Evolutionary conservation across 2,113 vertebrate species (phyloP), one percentile per base, ranked within the genome.

Genomic region (Condylura cristata): DNA sequence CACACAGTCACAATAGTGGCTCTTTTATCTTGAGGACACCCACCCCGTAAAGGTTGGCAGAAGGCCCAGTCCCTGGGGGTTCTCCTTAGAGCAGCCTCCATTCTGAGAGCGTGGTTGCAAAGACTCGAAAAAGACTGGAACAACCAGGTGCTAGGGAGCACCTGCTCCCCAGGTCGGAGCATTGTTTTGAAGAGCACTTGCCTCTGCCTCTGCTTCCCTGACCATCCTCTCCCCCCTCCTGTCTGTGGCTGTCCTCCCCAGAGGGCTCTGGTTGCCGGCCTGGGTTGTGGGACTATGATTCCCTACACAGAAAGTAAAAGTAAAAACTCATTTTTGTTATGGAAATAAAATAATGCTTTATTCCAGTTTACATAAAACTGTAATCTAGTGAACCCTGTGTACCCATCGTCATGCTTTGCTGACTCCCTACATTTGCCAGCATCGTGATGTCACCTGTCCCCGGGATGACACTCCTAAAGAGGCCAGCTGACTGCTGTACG

Each of bases 291-390:
- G 60, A 70, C 61, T 34, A 0, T 86, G 44, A 60, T 58, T 86
- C 51, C 11, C 32, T 86, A 41, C 51, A 65, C 71, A 60, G 30
- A 93, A 95, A 91, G n/a, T 85, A 48, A 78, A 87, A 79, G 6
- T 37, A 9, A 37, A 72, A 86, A 17, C 18, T 26, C 3, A 8
- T 32, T 48, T 88, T 82, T 68, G 22, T 44, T 79, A 37, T 48
- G 44, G 46, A 72, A 86, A 87, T 71, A 26, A 13, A 74, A 20
- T 82, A 74, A 32, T 51, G 41, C 30, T 16, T 34, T 32, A 13
- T 22, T 72, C 16, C 61, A 65, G 8, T 90, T 30, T 58, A 20
- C 18, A 10, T 84, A 41, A 75, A 83, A 75, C 32, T 53, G 14
- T 70, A 37, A 78, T 34, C 22, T 72, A 2, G 32, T 71, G 66